Base-by-base conservation (phyloP, 1,140 invertebrate species). In the Polypedilum pembai region DNA sequence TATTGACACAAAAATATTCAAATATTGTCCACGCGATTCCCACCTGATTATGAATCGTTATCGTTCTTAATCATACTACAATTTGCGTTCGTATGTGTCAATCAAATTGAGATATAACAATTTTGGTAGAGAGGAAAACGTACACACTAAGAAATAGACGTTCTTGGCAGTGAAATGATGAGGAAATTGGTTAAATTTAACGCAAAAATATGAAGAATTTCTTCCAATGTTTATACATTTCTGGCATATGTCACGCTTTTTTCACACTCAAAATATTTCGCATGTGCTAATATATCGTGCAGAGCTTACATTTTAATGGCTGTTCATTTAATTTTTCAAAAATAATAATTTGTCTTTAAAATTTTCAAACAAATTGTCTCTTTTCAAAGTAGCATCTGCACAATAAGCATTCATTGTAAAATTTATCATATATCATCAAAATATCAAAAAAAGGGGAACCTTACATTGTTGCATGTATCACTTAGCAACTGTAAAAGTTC, bases 181-280 rank as follows among this genome's bases (percentile, higher is more conserved):
- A 7, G 33, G 41, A 73, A 73, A 75, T 41, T 73, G 66, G 41
- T 72, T 41, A 69, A 75, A 73, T 75, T 75, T 73, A n/a, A 56
- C 69, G 21, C 21, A 18, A 20, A 65, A 33, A 18, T 40, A 74
- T 69, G 21, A 18, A 20, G 41, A 20, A 69, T 12, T 66, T 7
- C 20, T n/a, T 63, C 3, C 69, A 40, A 33, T 33, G 5, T 33
- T 33, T 33, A 33, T 33, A 33, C 24, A 33, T 33, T 33, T 33
- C 24, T 33, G 24, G 74, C 21, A 45, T 45, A 15, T 45, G 41
- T 45, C 41, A 45, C 41, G 45, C 45, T 33, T 33, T 33, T n/a
- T 33, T 33, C 24, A 33, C 24, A 33, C 24, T 33, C 24, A 33
- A 33, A 33, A 33, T 33, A 3, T 33, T 33, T 33, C 24, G 5